phyloP scores from a whole-genome alignment of 2,888 invertebrate genomes.

The Habrosyne pyritoides region DNA sequence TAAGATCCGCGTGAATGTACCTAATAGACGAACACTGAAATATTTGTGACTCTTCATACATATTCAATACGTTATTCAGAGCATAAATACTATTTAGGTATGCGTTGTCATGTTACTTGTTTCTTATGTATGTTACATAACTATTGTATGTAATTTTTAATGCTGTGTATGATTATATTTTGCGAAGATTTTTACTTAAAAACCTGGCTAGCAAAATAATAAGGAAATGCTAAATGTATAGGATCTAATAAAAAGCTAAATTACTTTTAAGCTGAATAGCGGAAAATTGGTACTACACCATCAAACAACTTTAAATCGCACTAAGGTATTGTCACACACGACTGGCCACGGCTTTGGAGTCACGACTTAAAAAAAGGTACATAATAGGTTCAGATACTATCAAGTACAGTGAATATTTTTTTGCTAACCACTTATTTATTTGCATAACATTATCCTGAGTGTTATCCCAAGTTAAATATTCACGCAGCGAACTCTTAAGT shows the following conservation, averaged over 20 bases:
- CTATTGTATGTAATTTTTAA: no score
- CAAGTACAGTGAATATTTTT: constrained; percentile 12
- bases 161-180: no score
- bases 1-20: neutral
- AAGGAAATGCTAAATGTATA: no score
- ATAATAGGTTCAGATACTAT: constrained; percentile 17
- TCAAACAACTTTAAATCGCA: constrained; percentile 20
- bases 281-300: neutral
- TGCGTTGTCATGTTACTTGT: no score
- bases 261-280: no score
- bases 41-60: neutral
- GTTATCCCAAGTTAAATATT: constrained; percentile 5
- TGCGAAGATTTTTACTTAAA: no score
- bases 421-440: neutral
- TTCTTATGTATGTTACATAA: no score
- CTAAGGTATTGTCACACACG: constrained; percentile 24
- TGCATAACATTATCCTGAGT: constrained; percentile 7
- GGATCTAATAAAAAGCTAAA: no score
- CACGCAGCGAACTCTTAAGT: neutral
- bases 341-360: constrained; percentile 20
- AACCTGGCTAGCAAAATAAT: no score
- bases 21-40: neutral
- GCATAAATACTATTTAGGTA: no score
- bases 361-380: constrained; percentile 21
- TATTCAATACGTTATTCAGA: neutral